These are phyloP conservation scores for Caradrina clavipalpis DNA, from an alignment of 2,888 invertebrate genomes.

Conservation along the genomic window DNA sequence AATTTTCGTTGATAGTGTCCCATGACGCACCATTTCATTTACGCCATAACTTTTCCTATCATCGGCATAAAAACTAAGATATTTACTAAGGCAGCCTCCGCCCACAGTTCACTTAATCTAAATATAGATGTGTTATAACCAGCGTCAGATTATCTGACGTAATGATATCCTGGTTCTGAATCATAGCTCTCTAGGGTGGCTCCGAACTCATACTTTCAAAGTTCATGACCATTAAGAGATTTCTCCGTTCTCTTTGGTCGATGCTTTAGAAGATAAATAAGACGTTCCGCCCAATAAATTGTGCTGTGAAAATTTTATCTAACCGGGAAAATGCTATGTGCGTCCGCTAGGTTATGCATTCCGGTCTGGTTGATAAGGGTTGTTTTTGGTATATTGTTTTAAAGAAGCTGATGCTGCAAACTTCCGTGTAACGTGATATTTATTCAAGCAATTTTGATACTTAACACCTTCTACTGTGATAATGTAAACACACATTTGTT, in stretches of 20 bases:
- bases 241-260: conserved; percentile 74
- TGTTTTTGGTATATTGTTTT: conserved; percentile 51
- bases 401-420: conserved; percentile 10
- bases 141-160: conserved; percentile 81
- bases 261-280: conserved; percentile 75
- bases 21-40: conserved; percentile 41
- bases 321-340: conserved; percentile 54
- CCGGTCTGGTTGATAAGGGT: conserved; percentile 45
- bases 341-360: conserved; percentile 46
- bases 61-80: conserved; percentile 46
- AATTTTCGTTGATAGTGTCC: conserved; percentile 30
- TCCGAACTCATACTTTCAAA: conserved; percentile 81
- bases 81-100: conserved; percentile 36
- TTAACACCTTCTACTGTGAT: conserved; percentile 4
- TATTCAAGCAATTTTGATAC: neutral
- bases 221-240: conserved; percentile 82
- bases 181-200: conserved; percentile 82
- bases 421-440: neutral
- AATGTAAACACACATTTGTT: conserved; percentile 16
- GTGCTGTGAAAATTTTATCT: conserved; percentile 69
- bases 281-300: conserved; percentile 70
- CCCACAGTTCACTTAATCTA: conserved; percentile 71
- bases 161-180: conserved; percentile 83
- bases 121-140: conserved; percentile 74
- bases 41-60: conserved; percentile 42